phyloP scores from a whole-genome alignment of 2,113 vertebrate species.

The Catharus fuscescens region DNA sequence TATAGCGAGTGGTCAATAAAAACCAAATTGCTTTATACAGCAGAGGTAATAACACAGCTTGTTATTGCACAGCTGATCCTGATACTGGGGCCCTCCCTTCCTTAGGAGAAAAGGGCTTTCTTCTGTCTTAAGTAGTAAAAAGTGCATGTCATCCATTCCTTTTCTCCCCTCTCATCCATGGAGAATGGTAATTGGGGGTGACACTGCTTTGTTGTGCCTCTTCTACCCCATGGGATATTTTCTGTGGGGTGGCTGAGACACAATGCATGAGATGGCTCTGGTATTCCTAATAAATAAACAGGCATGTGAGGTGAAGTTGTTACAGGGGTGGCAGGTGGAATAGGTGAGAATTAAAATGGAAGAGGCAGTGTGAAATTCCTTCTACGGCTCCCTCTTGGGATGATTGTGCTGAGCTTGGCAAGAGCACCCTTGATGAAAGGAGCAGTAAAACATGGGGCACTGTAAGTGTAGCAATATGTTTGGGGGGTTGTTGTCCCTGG shows the following conservation, averaged over 20 bases:
- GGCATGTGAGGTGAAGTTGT: background rate
- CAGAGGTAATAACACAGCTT: conserved; percentile 25
- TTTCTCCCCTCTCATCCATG: background rate
- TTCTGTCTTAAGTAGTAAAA: background rate
- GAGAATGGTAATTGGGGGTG: background rate
- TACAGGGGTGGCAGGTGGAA: background rate
- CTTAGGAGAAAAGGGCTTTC: background rate
- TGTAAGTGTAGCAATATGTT: background rate
- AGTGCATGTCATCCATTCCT: background rate
- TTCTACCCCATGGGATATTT: background rate
- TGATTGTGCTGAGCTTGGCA: background rate
- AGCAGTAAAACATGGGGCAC: background rate
- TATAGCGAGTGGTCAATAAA: conserved; percentile 27
- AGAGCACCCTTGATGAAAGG: background rate
- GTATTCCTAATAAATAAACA: background rate
- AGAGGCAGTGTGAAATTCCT: background rate
- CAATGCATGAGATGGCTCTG: background rate
- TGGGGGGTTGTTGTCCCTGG: background rate
- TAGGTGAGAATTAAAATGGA: background rate
- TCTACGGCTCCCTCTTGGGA: background rate
- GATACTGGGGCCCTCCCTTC: background rate
- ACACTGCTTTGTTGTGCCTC: background rate
- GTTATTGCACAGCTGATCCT: conserved; percentile 17
- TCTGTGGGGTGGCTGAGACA: background rate
- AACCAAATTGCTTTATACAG: conserved; percentile 46